A percentile compares a stretch with the other conserved stretches of the same genome.
phyloP scores from a whole-genome alignment of 92 coral and sea anemone species.

The Porites evermanni region DNA sequence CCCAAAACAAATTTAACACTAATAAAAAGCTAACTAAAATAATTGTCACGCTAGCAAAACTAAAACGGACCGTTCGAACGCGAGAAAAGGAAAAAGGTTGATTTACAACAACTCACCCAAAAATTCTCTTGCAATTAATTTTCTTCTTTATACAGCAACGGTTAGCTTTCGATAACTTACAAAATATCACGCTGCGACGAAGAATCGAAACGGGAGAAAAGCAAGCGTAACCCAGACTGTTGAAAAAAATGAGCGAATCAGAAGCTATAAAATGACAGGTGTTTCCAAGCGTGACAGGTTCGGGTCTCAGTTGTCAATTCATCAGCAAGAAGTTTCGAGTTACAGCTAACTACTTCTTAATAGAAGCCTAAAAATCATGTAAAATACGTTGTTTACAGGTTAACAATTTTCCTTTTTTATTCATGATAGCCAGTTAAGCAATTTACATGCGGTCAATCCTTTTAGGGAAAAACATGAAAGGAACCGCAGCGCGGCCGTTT shows the following conservation, averaged over 20 bases:
- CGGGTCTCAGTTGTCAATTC: not conserved
- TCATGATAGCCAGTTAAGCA: no score
- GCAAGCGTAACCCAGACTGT: not conserved
- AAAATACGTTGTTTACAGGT: no score
- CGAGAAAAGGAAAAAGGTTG: not conserved
- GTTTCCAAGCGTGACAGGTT: not conserved
- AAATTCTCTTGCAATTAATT: not conserved
- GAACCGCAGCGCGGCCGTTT: no score
- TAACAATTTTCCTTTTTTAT: no score
- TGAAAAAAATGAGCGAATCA: not conserved
- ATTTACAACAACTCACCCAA: not conserved
- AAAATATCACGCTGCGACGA: slow-evolving; percentile 21
- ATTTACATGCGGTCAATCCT: no score
- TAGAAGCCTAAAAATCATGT: no score
- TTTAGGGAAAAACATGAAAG: no score
- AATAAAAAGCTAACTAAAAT: no score
- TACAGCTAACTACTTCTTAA: no score
- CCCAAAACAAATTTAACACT: no score
- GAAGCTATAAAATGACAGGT: not conserved
- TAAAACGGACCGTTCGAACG: not conserved
- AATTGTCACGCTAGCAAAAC: not conserved
- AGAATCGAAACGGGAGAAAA: not conserved
- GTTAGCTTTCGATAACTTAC: not conserved
- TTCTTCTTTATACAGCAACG: not conserved
- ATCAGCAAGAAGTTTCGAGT: no score